These are phyloP conservation scores for Herpailurus yagouaroundi DNA, from an alignment of 2,113 vertebrate species.

Conservation along the genomic window DNA sequence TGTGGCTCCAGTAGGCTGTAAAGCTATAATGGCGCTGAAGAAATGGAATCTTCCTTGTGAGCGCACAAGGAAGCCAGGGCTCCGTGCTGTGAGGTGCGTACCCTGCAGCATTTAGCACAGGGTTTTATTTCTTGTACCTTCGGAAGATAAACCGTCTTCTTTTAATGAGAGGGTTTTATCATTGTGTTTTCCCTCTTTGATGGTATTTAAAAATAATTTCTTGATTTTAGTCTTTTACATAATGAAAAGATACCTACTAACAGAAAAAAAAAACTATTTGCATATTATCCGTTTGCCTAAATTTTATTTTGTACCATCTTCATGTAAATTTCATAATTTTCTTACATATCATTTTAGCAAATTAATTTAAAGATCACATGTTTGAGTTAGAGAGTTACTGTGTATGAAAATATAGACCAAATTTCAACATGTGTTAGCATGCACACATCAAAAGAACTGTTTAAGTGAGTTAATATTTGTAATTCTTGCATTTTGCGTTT, in stretches of 20 bases:
- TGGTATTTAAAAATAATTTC: not conserved
- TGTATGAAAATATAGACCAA: not conserved
- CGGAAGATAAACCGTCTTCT: not conserved
- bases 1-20: not conserved
- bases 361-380: not conserved
- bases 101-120: not conserved
- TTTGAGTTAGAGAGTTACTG: not conserved
- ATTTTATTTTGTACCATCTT: not conserved
- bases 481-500: not conserved
- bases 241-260: not conserved
- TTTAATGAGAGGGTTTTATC: not conserved
- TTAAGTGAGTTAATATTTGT: not conserved
- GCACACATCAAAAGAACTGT: not conserved
- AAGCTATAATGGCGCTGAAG: not conserved
- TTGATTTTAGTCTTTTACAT: conserved; percentile 5
- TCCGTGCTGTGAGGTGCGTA: not conserved
- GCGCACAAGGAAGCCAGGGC: not conserved
- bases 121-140: not conserved
- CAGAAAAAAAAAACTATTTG: not conserved
- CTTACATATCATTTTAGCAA: not conserved
- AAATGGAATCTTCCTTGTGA: not conserved
- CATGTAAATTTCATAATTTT: not conserved
- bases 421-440: not conserved
- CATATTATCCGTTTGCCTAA: not conserved
- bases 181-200: not conserved